Evolutionary conservation across 2,797 vertebrate genomes (phyloP).

Genomic region (Triplophysa bombifrons): DNA sequence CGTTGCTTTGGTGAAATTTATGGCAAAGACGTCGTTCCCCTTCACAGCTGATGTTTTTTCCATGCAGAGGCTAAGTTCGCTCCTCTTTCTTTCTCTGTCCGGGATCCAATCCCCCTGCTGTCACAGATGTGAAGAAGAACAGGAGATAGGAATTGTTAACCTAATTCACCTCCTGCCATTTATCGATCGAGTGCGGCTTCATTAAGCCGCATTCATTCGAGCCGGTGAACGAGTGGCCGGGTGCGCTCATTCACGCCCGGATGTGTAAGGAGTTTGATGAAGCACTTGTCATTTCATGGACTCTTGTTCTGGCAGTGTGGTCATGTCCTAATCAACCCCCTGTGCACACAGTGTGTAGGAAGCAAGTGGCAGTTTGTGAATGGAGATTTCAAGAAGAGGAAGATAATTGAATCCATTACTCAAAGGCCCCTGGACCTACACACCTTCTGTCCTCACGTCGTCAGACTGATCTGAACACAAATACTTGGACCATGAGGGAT

Average conservation of each 20-base stretch:
- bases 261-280: slow-evolving; percentile 42
- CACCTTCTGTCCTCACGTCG: slow-evolving; percentile 79
- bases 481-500: slow-evolving; percentile 83
- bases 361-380: slow-evolving; percentile 40
- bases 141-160: slow-evolving; percentile 41
- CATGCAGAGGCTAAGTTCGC: slow-evolving; percentile 67
- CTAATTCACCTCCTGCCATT: slow-evolving; percentile 53
- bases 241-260: background rate
- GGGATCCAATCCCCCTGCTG: background rate
- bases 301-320: slow-evolving; percentile 46
- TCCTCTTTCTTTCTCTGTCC: slow-evolving; percentile 19
- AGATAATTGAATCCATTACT: slow-evolving; percentile 67
- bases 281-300: slow-evolving; percentile 31
- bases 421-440: slow-evolving; percentile 74
- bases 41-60: slow-evolving; percentile 78
- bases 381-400: slow-evolving; percentile 45
- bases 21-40: slow-evolving; percentile 68
- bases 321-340: slow-evolving; percentile 38
- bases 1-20: slow-evolving; percentile 77
- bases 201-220: slow-evolving; percentile 46
- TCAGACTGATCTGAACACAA: slow-evolving; percentile 80
- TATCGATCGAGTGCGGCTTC: slow-evolving; percentile 52
- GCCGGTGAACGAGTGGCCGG: slow-evolving; percentile 16
- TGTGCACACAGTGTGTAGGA: slow-evolving; percentile 51
- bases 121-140: slow-evolving; percentile 15